Evolutionary conservation across 2,888 invertebrate species (phyloP).

Genomic region (Theretra japonica): DNA sequence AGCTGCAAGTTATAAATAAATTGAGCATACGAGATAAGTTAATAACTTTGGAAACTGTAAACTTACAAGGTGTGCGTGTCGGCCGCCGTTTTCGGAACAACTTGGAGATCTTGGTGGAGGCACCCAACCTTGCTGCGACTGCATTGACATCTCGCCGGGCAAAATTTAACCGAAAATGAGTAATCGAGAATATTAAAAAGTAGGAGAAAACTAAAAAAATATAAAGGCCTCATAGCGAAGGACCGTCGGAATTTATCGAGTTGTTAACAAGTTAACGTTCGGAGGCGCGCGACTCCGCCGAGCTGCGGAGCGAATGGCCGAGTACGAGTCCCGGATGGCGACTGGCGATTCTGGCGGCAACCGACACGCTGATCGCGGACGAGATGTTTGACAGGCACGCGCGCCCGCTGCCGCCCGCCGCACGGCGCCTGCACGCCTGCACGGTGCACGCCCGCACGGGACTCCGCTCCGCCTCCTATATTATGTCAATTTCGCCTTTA

Average conservation of each 20-base stretch:
- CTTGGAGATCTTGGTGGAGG: conserved; percentile 62
- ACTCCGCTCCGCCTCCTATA: background rate
- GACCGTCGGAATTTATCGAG: conserved; percentile 29
- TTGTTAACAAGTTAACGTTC: conserved; percentile 26
- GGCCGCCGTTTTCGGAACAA: conserved; percentile 60
- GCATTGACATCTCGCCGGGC: conserved; percentile 70
- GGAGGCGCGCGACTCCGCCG: conserved; percentile 32
- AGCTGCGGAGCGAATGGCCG: conserved; percentile 39
- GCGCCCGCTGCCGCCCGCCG: conserved; percentile 1
- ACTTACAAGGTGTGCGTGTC: conserved; percentile 75
- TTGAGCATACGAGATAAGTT: conserved; percentile 37
- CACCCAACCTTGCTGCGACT: conserved; percentile 63
- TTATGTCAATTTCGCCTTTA: background rate
- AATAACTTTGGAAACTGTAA: conserved; percentile 40
- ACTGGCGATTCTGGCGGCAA: conserved; percentile 36
- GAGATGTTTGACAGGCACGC: background rate
- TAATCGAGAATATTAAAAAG: conserved; percentile 52
- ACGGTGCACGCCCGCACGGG: background rate
- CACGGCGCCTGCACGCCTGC: background rate
- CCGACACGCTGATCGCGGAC: conserved; percentile 34
- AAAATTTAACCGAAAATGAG: conserved; percentile 49
- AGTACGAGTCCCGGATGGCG: conserved; percentile 50
- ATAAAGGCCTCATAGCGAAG: conserved; percentile 50
- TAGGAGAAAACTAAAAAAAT: conserved; percentile 56
- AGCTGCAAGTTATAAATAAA: conserved; percentile 43